Evolutionary conservation across 2,113 vertebrate genomes (phyloP).

Genomic region (Rhinopithecus roxellana): DNA sequence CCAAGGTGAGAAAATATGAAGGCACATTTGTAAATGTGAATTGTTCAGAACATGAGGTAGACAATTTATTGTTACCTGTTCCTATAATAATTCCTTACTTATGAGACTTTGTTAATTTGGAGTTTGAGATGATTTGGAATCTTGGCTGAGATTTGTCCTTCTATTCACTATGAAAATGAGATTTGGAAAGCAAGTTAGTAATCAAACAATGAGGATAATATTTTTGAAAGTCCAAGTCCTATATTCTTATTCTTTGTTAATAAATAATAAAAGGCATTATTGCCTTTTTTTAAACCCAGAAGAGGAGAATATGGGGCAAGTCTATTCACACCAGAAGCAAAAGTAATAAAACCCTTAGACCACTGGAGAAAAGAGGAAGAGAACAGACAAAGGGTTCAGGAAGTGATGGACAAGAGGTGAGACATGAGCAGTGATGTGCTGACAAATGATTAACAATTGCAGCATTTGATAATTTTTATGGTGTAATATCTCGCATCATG

Average conservation of each 20-base stretch:
- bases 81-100: neutral
- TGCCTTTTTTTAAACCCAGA: neutral
- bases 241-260: neutral
- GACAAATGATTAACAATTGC: neutral
- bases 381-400: neutral
- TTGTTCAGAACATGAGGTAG: constrained; percentile 27
- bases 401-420: neutral
- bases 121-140: neutral
- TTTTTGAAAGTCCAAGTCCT: neutral
- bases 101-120: neutral
- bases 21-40: constrained; percentile 10
- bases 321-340: neutral
- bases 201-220: neutral
- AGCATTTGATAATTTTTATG: neutral
- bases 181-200: neutral
- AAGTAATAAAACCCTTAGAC: neutral
- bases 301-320: neutral
- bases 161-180: neutral
- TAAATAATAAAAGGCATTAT: neutral
- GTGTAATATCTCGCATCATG: neutral
- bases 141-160: neutral
- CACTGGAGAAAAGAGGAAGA: neutral
- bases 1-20: constrained; percentile 17
- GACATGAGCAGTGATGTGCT: neutral
- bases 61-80: neutral